phyloP scores from a whole-genome alignment of 2,797 vertebrate genomes.

The Artibeus lituratus region DNA sequence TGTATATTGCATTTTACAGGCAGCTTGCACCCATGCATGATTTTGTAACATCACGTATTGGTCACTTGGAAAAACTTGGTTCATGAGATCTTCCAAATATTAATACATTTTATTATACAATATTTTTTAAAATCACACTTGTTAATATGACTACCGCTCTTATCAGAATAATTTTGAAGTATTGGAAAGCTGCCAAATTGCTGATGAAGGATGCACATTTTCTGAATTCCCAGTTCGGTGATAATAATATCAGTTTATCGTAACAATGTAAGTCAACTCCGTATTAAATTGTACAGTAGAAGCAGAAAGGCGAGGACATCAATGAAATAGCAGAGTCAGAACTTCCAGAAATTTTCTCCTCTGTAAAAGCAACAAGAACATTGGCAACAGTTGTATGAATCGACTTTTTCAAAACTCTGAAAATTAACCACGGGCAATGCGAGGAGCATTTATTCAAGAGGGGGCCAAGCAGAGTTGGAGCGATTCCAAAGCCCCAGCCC shows the following conservation, averaged over 20 bases:
- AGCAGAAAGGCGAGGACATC: not conserved
- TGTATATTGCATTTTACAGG: not conserved
- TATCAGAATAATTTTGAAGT: not conserved
- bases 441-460: not conserved
- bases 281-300: not conserved
- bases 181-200: not conserved
- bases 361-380: not conserved
- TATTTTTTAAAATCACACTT: not conserved
- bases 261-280: not conserved
- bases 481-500: not conserved
- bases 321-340: not conserved
- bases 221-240: not conserved
- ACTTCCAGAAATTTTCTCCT: not conserved
- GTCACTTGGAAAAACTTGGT: not conserved
- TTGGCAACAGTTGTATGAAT: not conserved
- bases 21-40: not conserved
- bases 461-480: not conserved
- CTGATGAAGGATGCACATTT: not conserved
- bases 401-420: not conserved
- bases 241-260: not conserved
- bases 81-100: not conserved
- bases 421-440: not conserved
- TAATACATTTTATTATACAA: not conserved
- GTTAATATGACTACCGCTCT: not conserved
- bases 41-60: not conserved